phyloP scores from a whole-genome alignment of 2,797 vertebrate genomes.

The Argya squamiceps region DNA sequence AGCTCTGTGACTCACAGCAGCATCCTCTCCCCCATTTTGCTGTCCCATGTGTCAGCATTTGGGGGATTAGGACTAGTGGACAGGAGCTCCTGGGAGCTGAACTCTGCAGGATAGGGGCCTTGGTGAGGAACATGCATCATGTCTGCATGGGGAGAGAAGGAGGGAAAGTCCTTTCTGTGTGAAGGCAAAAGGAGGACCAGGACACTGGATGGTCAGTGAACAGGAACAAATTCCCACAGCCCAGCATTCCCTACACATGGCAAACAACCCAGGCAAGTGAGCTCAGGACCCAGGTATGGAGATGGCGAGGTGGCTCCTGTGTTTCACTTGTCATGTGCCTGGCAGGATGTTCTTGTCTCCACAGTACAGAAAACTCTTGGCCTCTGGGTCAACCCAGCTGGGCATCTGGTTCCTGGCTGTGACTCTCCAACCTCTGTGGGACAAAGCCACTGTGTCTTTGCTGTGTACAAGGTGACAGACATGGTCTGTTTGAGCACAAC shows the following conservation, averaged over 20 bases:
- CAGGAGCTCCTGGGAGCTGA: background rate
- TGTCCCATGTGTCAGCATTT: background rate
- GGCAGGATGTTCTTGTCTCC: background rate
- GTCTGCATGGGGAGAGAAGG: background rate
- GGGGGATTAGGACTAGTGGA: background rate
- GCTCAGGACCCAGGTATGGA: background rate
- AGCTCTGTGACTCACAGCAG: background rate
- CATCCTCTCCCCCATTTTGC: background rate
- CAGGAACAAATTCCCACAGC: background rate
- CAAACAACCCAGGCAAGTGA: background rate
- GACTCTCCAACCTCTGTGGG: background rate
- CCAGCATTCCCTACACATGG: background rate
- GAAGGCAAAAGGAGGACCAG: background rate
- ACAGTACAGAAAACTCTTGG: background rate
- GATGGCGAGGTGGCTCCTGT: background rate
- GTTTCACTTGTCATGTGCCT: background rate
- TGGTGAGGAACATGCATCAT: background rate
- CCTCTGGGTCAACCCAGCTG: background rate
- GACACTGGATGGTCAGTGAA: background rate
- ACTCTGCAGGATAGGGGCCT: accelerated
- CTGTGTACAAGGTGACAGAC: background rate
- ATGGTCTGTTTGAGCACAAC: background rate
- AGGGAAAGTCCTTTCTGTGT: background rate
- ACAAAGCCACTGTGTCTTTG: background rate
- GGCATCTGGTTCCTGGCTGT: background rate